Evolutionary conservation across 1,140 invertebrate genomes (phyloP), one percentile per base, ranked within the genome.

Genomic region (Ylistrum balloti): DNA sequence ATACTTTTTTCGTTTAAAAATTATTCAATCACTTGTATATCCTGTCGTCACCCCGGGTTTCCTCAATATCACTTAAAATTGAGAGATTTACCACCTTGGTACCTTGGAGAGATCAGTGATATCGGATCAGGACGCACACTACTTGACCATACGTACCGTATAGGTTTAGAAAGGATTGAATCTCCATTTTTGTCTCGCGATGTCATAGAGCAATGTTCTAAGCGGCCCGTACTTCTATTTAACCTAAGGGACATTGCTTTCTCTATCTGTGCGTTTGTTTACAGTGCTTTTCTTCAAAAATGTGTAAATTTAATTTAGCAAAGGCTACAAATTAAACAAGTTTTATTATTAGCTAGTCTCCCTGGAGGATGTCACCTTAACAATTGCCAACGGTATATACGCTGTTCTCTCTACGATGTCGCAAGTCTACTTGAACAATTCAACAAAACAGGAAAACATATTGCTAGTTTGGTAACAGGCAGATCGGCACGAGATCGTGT

Each of bases 271-370:
- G 56, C 56, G 22, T 74, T 28, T 28, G 56, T 74, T 28, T 74
- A 74, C 56, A 28, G 22, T 74, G 56, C 22, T 28, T 74, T 74
- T 28, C 11, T 5, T 74, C 56, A 9, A 28, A 28, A 74, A 74
- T 74, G 56, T 74, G 56, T 74, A n/a, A 74, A 74, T 74, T 74
- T n/a, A 74, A 74, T 74, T 74, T 74, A 74, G 56, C 56, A 0
- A 28, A 28, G 56, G 56, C 22, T 17, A 74, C 56, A 74, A n/a
- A 74, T 74, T 74, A 74, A 74, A 28, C 56, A 28, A n/a, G 5
- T 74, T 74, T 74, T 74, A 74, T 28, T 74, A 74, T 74, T 74
- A 74, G 56, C 22, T 9, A 28, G 56, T 74, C 56, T 74, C 56
- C 56, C 56, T 5, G 22, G 56, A n/a, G 56, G 28, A 5, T 17